Percentiles rank a stretch among this genome's conserved stretches.
These are phyloP conservation scores for Tor tambroides DNA, from an alignment of 2,113 vertebrate species.

Conservation along the genomic window DNA sequence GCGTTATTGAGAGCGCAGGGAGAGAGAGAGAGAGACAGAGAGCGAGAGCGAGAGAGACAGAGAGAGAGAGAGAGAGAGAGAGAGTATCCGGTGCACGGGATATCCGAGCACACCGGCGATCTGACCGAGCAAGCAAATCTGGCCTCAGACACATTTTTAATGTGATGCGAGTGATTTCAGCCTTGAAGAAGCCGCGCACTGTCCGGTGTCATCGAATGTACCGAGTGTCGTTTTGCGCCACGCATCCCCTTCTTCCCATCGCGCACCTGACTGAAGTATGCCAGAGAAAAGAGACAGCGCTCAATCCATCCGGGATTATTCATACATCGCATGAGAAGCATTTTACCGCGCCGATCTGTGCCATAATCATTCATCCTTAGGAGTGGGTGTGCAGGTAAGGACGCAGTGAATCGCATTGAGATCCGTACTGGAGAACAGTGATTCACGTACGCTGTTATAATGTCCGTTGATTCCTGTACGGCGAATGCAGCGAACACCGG, in stretches of 20 bases:
- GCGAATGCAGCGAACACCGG: conserved; percentile 62
- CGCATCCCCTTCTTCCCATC: conserved; percentile 17
- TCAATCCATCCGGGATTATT: conserved; percentile 60
- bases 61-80: conserved; percentile 18
- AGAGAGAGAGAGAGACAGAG: background rate
- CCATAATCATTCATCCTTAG: conserved; percentile 52
- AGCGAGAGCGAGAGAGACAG: background rate
- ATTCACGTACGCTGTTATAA: conserved; percentile 43
- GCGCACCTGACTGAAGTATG: conserved; percentile 53
- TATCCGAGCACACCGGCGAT: conserved; percentile 69
- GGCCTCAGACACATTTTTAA: conserved; percentile 34
- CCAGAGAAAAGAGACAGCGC: conserved; percentile 55
- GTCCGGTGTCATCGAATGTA: conserved; percentile 29
- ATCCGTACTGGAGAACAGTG: conserved; percentile 9
- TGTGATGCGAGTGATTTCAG: conserved; percentile 4
- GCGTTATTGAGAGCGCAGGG: conserved; percentile 56
- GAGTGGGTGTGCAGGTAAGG: conserved; percentile 70
- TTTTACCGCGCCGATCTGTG: conserved; percentile 56
- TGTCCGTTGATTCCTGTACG: conserved; percentile 46
- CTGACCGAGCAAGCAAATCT: conserved; percentile 56
- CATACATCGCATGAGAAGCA: conserved; percentile 61
- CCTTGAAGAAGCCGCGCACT: conserved; percentile 5
- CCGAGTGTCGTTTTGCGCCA: conserved; percentile 24
- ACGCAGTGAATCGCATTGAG: conserved; percentile 12
- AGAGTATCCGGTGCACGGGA: conserved; percentile 64